Evolutionary conservation across 1,140 invertebrate genomes (phyloP).

Genomic region (Gonioctena quinquepunctata): DNA sequence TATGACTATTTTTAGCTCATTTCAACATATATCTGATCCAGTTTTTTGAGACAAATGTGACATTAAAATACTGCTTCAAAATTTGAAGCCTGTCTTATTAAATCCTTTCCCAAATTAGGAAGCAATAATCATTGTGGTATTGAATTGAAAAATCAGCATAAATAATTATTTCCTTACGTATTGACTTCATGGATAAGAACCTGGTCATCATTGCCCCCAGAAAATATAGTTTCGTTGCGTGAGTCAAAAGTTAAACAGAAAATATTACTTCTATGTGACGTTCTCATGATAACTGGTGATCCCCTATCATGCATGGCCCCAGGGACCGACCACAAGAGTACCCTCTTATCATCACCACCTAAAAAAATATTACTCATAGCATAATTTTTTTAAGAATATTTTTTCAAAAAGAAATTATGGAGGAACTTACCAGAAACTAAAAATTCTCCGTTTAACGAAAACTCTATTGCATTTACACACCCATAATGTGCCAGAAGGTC

Average conservation of each 20-base stretch:
- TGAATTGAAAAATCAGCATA: too few relatives aligned
- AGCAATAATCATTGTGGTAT: too few relatives aligned
- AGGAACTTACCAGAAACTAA: slow-evolving; percentile 84
- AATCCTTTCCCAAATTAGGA: too few relatives aligned
- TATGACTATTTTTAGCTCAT: too few relatives aligned
- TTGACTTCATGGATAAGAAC: slow-evolving; percentile 84
- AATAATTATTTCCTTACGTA: slow-evolving; percentile 75
- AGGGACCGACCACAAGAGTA: slow-evolving; percentile 86
- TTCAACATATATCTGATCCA: too few relatives aligned
- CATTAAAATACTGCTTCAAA: too few relatives aligned
- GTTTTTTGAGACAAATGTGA: too few relatives aligned
- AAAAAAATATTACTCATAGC: slow-evolving; percentile 32
- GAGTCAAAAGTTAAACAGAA: slow-evolving; percentile 88
- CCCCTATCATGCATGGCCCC: slow-evolving; percentile 69
- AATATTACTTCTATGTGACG: slow-evolving; percentile 88
- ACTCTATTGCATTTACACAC: slow-evolving; percentile 96
- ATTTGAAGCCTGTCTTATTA: too few relatives aligned
- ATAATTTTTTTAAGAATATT: too few relatives aligned
- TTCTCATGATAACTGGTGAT: slow-evolving; percentile 74
- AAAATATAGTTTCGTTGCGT: slow-evolving; percentile 81
- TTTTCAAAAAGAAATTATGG: background rate
- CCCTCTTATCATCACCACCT: slow-evolving; percentile 91
- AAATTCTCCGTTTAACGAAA: slow-evolving; percentile 83
- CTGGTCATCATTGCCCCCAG: slow-evolving; percentile 93
- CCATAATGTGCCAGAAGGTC: slow-evolving; percentile 90